Evolutionary conservation across 2,888 invertebrate genomes (phyloP).

Genomic region (Ethmia dodecea): DNA sequence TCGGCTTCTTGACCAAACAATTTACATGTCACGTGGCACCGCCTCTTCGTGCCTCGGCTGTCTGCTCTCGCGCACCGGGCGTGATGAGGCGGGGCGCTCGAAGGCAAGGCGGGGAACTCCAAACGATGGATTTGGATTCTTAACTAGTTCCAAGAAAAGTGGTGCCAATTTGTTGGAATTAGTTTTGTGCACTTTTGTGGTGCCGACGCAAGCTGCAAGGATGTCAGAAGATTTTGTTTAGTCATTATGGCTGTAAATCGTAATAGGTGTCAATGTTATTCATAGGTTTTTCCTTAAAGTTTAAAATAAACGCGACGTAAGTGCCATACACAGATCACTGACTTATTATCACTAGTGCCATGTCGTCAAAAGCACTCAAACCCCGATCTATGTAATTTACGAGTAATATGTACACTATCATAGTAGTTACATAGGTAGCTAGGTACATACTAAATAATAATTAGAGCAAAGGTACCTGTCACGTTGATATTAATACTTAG

Average conservation of each 20-base stretch:
- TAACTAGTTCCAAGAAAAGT: conserved; percentile 39
- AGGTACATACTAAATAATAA: too few species aligned
- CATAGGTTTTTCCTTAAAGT: too few species aligned
- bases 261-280: too few species aligned
- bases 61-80: conserved; percentile 34
- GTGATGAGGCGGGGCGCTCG: conserved; percentile 55
- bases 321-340: too few species aligned
- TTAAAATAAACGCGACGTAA: too few species aligned
- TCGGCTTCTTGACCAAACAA: conserved; percentile 6
- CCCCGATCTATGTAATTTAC: too few species aligned
- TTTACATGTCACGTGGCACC: conserved; percentile 1
- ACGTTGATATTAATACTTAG: background rate
- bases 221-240: conserved; percentile 15
- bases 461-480: too few species aligned
- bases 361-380: too few species aligned
- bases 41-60: background rate
- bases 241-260: too few species aligned
- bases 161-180: conserved; percentile 55
- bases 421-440: too few species aligned
- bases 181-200: conserved; percentile 34
- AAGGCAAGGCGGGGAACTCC: conserved; percentile 42
- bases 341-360: too few species aligned
- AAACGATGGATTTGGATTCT: conserved; percentile 34
- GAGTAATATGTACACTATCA: too few species aligned
- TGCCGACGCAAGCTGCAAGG: conserved; percentile 36